Evolutionary conservation across 2,797 vertebrate species (phyloP).

Genomic region (Trachurus trachurus): DNA sequence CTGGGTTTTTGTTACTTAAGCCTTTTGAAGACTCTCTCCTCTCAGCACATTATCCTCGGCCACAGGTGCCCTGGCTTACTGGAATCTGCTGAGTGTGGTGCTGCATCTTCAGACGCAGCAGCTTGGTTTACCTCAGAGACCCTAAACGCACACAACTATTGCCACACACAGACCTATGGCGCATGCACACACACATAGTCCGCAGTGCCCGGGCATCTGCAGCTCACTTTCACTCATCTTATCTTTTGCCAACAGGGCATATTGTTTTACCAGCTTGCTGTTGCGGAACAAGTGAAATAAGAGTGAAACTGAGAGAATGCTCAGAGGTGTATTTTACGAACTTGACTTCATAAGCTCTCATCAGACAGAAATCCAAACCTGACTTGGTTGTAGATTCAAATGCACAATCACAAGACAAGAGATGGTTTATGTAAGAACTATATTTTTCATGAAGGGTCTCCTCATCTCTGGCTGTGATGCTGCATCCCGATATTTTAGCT

Average conservation of each 20-base stretch:
- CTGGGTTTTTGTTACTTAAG: slow-evolving; percentile 39
- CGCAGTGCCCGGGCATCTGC: slow-evolving; percentile 27
- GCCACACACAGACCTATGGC: slow-evolving; percentile 21
- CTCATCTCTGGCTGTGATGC: slow-evolving; percentile 3
- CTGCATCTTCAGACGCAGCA: slow-evolving; percentile 57
- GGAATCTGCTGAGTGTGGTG: slow-evolving; percentile 67
- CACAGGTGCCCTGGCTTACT: slow-evolving; percentile 55
- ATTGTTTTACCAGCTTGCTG: slow-evolving; percentile 19
- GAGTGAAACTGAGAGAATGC: slow-evolving; percentile 2
- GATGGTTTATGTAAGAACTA: background rate
- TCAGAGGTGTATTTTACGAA: slow-evolving; percentile 11
- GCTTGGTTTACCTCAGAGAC: slow-evolving; percentile 64
- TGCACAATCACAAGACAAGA: background rate
- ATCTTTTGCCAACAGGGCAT: slow-evolving; percentile 28
- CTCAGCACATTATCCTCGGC: slow-evolving; percentile 49
- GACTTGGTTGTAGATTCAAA: background rate
- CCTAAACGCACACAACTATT: slow-evolving; percentile 34
- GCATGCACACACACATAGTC: background rate
- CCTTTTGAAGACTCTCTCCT: slow-evolving; percentile 46
- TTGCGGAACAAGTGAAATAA: slow-evolving; percentile 28
- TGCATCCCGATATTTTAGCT: background rate
- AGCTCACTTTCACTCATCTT: slow-evolving; percentile 23
- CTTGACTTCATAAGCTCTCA: background rate
- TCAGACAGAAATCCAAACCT: too few relatives aligned
- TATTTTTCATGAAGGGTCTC: background rate